Conservation (phyloP, 2,888 invertebrate genomes). For the Nymphalis c-album region DNA sequence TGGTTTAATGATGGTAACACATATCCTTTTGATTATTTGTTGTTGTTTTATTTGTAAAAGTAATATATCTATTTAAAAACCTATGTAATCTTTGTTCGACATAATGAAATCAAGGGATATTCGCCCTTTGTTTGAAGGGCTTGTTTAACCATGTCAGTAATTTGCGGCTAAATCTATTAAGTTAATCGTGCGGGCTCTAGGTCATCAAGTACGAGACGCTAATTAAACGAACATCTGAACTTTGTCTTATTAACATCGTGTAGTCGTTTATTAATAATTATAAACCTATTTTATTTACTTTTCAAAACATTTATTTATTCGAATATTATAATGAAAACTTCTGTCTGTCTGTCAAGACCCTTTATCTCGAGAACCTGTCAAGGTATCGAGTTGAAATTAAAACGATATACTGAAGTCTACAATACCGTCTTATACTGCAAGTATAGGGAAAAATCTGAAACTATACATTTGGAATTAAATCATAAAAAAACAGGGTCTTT, state of each 20-base stretch:
- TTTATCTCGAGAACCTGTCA: too few relatives aligned
- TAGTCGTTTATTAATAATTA: not conserved
- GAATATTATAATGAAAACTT: too few relatives aligned
- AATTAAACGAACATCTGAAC: conserved; percentile 22
- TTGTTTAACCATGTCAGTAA: conserved; percentile 26
- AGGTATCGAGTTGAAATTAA: too few relatives aligned
- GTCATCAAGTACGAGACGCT: conserved; percentile 18
- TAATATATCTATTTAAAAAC: conserved; percentile 14
- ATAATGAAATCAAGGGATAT: conserved; percentile 26
- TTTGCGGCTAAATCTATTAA: conserved; percentile 32
- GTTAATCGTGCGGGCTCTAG: conserved; percentile 27
- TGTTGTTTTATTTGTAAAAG: not conserved
- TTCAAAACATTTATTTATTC: too few relatives aligned
- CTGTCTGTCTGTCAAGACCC: too few relatives aligned
- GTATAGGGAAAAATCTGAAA: too few relatives aligned
- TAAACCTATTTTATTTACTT: not conserved
- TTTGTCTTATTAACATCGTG: conserved; percentile 12
- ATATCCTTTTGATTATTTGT: not conserved
- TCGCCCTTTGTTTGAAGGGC: conserved; percentile 24
- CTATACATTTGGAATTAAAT: too few relatives aligned
- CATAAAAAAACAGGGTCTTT: too few relatives aligned
- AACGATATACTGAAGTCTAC: too few relatives aligned
- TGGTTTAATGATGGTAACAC: too few relatives aligned
- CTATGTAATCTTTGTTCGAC: conserved; percentile 17
- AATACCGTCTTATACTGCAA: too few relatives aligned